Evolutionary conservation across 2,113 vertebrate species (phyloP).

Genomic region (Notarius lentiginosus): DNA sequence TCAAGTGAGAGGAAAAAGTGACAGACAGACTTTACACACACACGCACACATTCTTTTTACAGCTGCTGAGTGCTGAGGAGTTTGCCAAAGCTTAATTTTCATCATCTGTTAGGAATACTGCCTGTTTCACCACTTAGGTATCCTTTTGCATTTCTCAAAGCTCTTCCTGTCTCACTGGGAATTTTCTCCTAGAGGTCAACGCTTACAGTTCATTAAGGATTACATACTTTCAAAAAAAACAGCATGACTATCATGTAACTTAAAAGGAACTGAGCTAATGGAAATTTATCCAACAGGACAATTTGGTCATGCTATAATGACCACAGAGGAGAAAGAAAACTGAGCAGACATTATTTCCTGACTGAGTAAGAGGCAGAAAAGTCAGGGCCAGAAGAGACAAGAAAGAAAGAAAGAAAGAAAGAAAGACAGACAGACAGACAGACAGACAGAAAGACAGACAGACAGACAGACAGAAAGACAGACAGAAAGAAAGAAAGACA

Average conservation of each 20-base stretch:
- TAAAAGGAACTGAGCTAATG: not conserved
- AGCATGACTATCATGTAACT: not conserved
- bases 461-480: no score
- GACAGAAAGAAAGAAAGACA: no score
- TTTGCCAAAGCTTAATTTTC: conserved; percentile 39
- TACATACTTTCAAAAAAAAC: not conserved
- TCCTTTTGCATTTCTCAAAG: conserved; percentile 37
- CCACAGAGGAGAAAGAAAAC: not conserved
- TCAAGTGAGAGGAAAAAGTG: conserved; percentile 55
- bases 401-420: not conserved
- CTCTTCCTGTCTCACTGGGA: conserved; percentile 5
- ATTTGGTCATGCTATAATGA: not conserved
- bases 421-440: no score
- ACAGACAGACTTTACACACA: conserved; percentile 38
- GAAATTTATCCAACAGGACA: not conserved
- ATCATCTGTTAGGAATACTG: conserved; percentile 58
- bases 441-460: no score
- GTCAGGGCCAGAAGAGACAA: not conserved
- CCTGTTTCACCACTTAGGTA: conserved; percentile 50
- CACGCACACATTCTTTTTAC: conserved; percentile 38
- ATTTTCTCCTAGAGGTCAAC: not conserved
- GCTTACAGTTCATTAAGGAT: not conserved
- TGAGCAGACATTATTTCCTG: not conserved
- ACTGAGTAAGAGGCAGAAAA: not conserved
- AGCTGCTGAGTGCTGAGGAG: conserved; percentile 47